phyloP scores from a whole-genome alignment of 1,140 invertebrate genomes.

The Trissolcus basalis region DNA sequence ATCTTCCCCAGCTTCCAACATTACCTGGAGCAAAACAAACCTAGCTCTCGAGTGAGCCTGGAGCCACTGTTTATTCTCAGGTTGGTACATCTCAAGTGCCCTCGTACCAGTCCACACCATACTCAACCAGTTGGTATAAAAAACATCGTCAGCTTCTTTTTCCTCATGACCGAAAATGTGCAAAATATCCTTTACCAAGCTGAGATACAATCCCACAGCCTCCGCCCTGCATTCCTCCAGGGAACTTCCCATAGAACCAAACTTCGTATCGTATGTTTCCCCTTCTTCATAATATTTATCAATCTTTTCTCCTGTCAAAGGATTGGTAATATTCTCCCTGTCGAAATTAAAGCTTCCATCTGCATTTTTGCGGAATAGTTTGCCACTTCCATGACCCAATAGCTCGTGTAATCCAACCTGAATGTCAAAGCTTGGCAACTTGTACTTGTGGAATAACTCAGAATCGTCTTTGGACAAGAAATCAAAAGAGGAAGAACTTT shows the following conservation, averaged over 20 bases:
- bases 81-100: constrained; percentile 94
- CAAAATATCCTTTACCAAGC: constrained; percentile 85
- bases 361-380: constrained; percentile 86
- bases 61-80: constrained; percentile 88
- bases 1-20: constrained; percentile 89
- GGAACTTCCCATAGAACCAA: constrained; percentile 89
- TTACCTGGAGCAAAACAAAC: constrained; percentile 90
- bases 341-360: constrained; percentile 91
- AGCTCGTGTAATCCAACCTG: constrained; percentile 96
- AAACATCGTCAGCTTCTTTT: constrained; percentile 85
- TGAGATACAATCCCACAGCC: constrained; percentile 92
- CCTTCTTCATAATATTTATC: constrained; percentile 85
- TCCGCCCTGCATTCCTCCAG: constrained; percentile 98
- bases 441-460: constrained; percentile 83
- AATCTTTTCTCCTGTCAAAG: constrained; percentile 82
- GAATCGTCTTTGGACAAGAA: constrained; percentile 88
- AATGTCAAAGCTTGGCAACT: constrained; percentile 83
- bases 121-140: constrained; percentile 94
- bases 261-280: constrained; percentile 94
- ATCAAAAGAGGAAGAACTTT: constrained; percentile 83
- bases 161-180: constrained; percentile 92
- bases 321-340: constrained; percentile 83
- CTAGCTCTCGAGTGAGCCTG: constrained; percentile 93
- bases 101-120: constrained; percentile 90
- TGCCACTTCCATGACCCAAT: constrained; percentile 96